Evolutionary conservation across 2,888 invertebrate species (phyloP).

Genomic region (Drosophila antonietae): DNA sequence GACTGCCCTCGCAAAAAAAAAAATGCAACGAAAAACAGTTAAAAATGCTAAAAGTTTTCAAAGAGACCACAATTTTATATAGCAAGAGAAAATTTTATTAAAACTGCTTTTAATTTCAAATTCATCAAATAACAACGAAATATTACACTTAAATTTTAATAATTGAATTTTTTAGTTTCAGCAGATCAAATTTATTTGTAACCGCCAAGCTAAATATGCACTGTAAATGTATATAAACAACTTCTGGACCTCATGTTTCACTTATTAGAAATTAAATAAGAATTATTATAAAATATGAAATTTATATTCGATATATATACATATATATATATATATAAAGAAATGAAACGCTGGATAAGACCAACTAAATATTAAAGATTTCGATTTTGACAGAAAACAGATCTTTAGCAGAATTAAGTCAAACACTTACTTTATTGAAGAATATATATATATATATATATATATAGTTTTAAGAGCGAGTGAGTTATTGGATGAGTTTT

Average conservation of each 20-base stretch:
- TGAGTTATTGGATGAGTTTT: conserved; percentile 30
- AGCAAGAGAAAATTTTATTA: conserved; percentile 2
- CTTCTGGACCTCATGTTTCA: conserved; percentile 78
- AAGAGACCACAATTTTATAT: conserved; percentile 3
- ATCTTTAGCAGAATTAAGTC: conserved; percentile 37
- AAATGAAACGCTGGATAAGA: conserved; percentile 74
- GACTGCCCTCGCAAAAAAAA: not conserved
- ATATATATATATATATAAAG: conserved; percentile 46
- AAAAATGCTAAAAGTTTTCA: not conserved
- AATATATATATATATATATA: not conserved
- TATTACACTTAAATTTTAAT: not conserved
- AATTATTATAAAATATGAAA: conserved; percentile 43
- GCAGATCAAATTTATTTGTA: not conserved
- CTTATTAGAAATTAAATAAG: conserved; percentile 49
- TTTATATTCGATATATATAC: conserved; percentile 32
- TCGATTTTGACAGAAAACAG: conserved; percentile 26
- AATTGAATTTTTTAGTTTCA: not conserved
- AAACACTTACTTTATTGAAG: conserved; percentile 56
- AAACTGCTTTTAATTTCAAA: not conserved
- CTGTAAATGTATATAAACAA: conserved; percentile 64
- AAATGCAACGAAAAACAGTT: conserved; percentile 58
- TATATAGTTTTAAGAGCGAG: conserved; percentile 32
- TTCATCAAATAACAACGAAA: conserved; percentile 22
- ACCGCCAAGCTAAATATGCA: conserved; percentile 48
- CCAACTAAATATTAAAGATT: conserved; percentile 71